These are phyloP conservation scores for Microtus californicus DNA, from an alignment of 2,797 vertebrate genomes.

Conservation along the genomic window DNA sequence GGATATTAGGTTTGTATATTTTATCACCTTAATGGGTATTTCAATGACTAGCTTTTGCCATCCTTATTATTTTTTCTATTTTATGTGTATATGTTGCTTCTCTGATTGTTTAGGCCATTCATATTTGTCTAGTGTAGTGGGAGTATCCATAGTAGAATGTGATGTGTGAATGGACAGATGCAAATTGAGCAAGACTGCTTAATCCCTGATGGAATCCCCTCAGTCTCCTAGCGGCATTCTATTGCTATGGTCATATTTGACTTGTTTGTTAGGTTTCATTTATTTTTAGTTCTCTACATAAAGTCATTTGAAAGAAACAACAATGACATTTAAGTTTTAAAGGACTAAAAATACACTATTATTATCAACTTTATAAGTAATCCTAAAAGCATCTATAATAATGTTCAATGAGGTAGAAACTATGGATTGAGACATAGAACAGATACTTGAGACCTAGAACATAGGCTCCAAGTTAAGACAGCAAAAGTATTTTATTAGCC, in stretches of 20 bases:
- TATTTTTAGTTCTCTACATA: neutral
- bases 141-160: fast-evolving
- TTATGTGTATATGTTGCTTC: neutral
- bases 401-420: neutral
- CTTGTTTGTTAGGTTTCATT: neutral
- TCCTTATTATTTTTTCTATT: neutral
- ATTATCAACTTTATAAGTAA: neutral
- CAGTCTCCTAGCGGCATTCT: neutral
- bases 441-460: neutral
- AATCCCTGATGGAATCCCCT: neutral
- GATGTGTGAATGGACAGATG: neutral
- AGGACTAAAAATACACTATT: neutral
- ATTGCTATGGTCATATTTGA: neutral
- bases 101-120: neutral
- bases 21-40: neutral
- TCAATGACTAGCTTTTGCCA: neutral
- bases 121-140: neutral
- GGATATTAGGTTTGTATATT: neutral
- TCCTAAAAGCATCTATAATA: neutral
- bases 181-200: neutral
- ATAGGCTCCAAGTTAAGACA: neutral
- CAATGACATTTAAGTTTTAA: neutral
- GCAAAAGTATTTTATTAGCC: neutral
- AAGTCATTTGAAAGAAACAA: neutral
- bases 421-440: neutral